These are phyloP conservation scores for Catocala sponsa DNA, from an alignment of 2,888 invertebrate genomes.

Conservation along the genomic window DNA sequence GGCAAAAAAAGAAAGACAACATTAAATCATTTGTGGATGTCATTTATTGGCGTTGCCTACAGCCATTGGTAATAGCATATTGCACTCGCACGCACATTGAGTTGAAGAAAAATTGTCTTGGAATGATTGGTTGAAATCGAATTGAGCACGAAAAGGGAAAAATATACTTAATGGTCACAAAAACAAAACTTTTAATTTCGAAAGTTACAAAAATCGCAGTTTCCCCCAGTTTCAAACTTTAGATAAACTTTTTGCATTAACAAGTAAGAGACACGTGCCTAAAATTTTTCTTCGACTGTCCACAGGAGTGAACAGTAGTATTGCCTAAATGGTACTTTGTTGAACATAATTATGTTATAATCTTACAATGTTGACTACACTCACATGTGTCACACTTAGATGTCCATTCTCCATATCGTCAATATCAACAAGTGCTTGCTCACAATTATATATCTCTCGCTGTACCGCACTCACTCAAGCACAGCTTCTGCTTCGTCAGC, in stretches of 20 bases:
- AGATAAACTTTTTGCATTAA: not conserved
- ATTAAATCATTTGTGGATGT: slow-evolving; percentile 75
- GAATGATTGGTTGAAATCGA: slow-evolving; percentile 4
- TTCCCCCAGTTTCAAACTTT: not conserved
- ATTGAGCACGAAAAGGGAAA: slow-evolving; percentile 7
- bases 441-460: not conserved
- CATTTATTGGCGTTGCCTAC: slow-evolving; percentile 74
- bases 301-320: slow-evolving; percentile 40
- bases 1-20: slow-evolving; percentile 72
- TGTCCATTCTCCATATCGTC: slow-evolving; percentile 2
- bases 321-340: slow-evolving; percentile 37
- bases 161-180: not conserved
- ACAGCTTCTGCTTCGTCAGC: slow-evolving; percentile 4
- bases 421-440: not conserved
- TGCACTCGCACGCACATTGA: slow-evolving; percentile 55
- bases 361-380: slow-evolving; percentile 42
- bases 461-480: not conserved
- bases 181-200: not conserved
- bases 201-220: not conserved
- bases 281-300: slow-evolving; percentile 45
- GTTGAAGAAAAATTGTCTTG: slow-evolving; percentile 44
- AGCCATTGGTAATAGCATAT: slow-evolving; percentile 31
- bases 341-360: slow-evolving; percentile 41
- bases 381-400: slow-evolving; percentile 39
- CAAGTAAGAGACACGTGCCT: not conserved